Base-by-base conservation (phyloP, 2,113 vertebrate species). In the Festucalex cinctus region DNA sequence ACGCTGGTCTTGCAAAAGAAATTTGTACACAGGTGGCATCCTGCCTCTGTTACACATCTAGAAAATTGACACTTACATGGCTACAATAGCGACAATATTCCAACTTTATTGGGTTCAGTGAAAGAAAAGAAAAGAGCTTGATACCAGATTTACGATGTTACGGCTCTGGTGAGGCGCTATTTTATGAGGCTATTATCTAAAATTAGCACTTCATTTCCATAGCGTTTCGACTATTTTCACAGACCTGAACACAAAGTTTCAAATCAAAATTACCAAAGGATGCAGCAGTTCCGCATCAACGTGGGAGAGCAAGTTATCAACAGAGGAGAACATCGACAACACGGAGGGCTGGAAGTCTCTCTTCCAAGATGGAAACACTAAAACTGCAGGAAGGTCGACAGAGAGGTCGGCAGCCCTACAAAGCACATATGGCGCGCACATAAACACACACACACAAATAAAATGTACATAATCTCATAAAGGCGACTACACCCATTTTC, bases 391-490 rank as follows among this genome's bases (percentile, higher is more conserved):
- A 13, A 93, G 92, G 41, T 83, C 73, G 58, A 89, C 84, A 0
- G 69, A 26, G 2, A 92, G 93, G 58, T 90, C 93, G 26, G 26
- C 80, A 70, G 93, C 92, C 84, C 97, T 99, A 79, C 5, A 74
- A 1, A 51, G 19, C 16, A 53, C 28, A 39, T 51, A 20, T 3
- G 44, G 10, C n/a, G 9, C 17, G 9, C 20, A 71, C 28, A 68
- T 6, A 44, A 12, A 57, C 61, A 61, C 43, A 9, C 20, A 36
- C 26, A 51, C 54, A 67, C 24, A 58, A 9, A 65, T 56, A 66
- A 37, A 37, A 57, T 26, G 13, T 24, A 13, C 12, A 57, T 14
- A 3, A 28, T 28, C 6, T 57, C 26, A 26, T 5, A 57, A 54
- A 54, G 26, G 22, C 26, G 51, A 26, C 2, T 13, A 13, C 4